These are phyloP conservation scores for Drosophila lutescens DNA, from an alignment of 2,888 invertebrate species.

Conservation along the genomic window DNA sequence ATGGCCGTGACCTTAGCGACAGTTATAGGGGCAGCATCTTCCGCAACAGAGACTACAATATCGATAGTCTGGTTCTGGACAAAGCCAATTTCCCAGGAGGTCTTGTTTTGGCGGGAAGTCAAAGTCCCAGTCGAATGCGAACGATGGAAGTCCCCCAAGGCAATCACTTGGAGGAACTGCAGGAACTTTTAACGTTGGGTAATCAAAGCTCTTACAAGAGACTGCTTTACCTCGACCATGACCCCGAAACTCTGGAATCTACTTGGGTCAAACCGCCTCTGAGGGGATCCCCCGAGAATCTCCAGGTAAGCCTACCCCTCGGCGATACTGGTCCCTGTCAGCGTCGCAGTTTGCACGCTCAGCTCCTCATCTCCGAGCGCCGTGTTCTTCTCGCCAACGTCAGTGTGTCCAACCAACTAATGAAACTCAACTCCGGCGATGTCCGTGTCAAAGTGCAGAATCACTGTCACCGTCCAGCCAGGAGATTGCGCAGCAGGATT, in stretches of 20 bases:
- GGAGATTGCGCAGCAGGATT: slow-evolving; percentile 67
- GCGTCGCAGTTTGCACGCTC: slow-evolving; percentile 59
- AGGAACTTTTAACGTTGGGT: neutral
- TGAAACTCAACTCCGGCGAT: slow-evolving; percentile 17
- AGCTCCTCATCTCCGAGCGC: slow-evolving; percentile 40
- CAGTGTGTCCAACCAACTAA: slow-evolving; percentile 43
- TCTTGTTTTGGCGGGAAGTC: slow-evolving; percentile 32
- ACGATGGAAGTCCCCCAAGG: neutral
- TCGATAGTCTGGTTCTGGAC: slow-evolving; percentile 74
- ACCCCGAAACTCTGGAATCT: slow-evolving; percentile 40
- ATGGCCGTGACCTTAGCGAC: slow-evolving; percentile 72
- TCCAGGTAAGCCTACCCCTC: slow-evolving; percentile 35
- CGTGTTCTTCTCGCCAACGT: slow-evolving; percentile 63
- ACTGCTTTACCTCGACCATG: slow-evolving; percentile 77
- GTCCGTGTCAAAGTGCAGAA: slow-evolving; percentile 71
- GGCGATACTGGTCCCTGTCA: slow-evolving; percentile 48
- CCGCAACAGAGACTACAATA: slow-evolving; percentile 68
- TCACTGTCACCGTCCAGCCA: slow-evolving; percentile 56
- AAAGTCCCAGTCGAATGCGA: neutral
- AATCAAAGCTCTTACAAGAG: slow-evolving; percentile 28
- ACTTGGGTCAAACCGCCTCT: slow-evolving; percentile 53
- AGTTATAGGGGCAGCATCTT: slow-evolving; percentile 73
- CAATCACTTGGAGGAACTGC: neutral
- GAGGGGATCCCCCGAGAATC: slow-evolving; percentile 33
- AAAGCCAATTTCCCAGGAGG: slow-evolving; percentile 71